A percentile compares a stretch with the other conserved stretches of the same genome.
These are phyloP conservation scores for Leptosomus discolor DNA, from an alignment of 2,113 vertebrate species.

Conservation along the genomic window DNA sequence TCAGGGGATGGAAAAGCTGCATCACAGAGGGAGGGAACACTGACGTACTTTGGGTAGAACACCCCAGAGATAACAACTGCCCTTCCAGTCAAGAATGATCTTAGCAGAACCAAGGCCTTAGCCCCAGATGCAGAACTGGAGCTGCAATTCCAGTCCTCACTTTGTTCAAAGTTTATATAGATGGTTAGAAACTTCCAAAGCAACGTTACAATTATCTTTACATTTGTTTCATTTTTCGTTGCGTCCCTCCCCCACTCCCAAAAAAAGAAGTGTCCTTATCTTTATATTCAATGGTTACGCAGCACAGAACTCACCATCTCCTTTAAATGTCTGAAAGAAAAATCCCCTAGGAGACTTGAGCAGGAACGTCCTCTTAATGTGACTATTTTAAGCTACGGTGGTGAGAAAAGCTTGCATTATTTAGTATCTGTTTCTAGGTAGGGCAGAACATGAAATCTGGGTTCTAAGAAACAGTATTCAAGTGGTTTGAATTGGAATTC, in stretches of 20 bases:
- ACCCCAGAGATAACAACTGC: background rate
- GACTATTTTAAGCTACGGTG: background rate
- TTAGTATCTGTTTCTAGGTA: background rate
- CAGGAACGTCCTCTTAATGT: background rate
- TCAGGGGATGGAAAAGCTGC: background rate
- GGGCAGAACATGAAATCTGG: background rate
- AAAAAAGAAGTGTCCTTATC: background rate
- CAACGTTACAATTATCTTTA: background rate
- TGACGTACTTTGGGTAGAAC: background rate
- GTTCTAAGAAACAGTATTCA: background rate
- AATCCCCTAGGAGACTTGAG: background rate
- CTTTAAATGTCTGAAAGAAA: background rate
- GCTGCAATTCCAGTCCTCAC: background rate
- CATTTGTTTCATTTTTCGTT: background rate
- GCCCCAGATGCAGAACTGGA: background rate
- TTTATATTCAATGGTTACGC: background rate
- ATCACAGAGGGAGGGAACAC: background rate
- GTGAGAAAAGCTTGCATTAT: background rate
- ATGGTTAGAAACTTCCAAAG: background rate
- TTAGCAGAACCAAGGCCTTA: background rate
- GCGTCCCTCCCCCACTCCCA: accelerated
- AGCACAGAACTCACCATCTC: background rate
- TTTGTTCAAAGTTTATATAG: background rate
- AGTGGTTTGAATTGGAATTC: background rate
- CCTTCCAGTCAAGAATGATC: background rate